phyloP scores from a whole-genome alignment of 2,888 invertebrate genomes.

The Noctua pronuba region DNA sequence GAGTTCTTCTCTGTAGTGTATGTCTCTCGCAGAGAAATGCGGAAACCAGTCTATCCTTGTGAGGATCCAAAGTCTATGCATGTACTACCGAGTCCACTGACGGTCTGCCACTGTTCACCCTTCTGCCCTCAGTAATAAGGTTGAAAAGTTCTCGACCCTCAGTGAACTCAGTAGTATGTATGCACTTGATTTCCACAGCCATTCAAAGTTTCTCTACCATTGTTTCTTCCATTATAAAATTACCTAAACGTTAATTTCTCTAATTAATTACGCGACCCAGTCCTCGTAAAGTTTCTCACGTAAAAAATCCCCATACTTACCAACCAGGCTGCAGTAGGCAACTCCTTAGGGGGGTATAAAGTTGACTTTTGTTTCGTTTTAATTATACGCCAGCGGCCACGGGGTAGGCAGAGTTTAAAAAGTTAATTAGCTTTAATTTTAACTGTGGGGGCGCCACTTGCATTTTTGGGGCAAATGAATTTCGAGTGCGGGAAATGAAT shows the following conservation, averaged over 20 bases:
- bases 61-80: background rate
- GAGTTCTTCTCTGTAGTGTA: background rate
- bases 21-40: background rate
- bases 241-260: conserved; percentile 57
- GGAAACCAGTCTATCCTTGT: background rate
- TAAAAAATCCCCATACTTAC: conserved; percentile 66
- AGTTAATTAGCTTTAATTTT: conserved; percentile 88
- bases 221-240: conserved; percentile 44
- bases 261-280: conserved; percentile 61
- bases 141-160: too few species aligned
- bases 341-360: conserved; percentile 83
- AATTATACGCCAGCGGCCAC: conserved; percentile 81
- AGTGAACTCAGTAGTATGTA: background rate
- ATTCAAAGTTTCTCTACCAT: conserved; percentile 14
- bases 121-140: too few species aligned
- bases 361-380: conserved; percentile 87
- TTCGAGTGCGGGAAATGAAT: conserved; percentile 47
- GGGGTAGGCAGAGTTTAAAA: conserved; percentile 81
- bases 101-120: too few species aligned
- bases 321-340: conserved; percentile 41
- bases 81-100: too few species aligned
- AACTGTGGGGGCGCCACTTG: conserved; percentile 74
- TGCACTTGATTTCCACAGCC: background rate
- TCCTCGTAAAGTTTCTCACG: conserved; percentile 57
- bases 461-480: conserved; percentile 60